Base-by-base conservation (phyloP, 2,113 vertebrate species). In the Colistium nudipinnis region DNA sequence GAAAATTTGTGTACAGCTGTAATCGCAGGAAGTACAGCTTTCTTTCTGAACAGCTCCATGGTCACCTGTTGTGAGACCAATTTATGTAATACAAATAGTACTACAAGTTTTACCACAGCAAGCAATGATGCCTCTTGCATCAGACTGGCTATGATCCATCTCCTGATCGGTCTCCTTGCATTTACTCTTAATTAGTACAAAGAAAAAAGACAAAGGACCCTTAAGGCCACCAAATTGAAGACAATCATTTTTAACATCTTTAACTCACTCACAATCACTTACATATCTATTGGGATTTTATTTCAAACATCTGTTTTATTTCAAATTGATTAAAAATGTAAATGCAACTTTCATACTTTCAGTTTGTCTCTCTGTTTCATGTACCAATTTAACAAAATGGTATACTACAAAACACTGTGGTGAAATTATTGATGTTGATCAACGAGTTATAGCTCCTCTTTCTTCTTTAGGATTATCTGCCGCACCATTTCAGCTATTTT, bases 381-480 rank as follows among this genome's bases (percentile, higher is more conserved):
- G n/a, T n/a, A 27, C 30, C 3, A 25, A 9, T 20, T n/a, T 25
- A 51, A n/a, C n/a, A n/a, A n/a, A n/a, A 24, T 44, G 8, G 24
- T 33, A n/a, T 4, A 7, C 44, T 16, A 31, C 39, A 60, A 39
- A 43, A 24, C 20, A 28, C 20, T 30, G 27, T 44, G 41, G 35
- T 36, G 35, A 36, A 36, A 7, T 36, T 36, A 6, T 36, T 44
- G 13, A n/a, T n/a, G n/a, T n/a, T n/a, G n/a, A 35, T 36, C 13
- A 0, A 20, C 0, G 16, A 17, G 57, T 81, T 91, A 98, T 69
- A 98, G 92, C 80, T 99, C 98, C 39, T 95, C 95, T 82, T 95
- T 96, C 74, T 94, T 96, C 90, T 92, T 95, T 63, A 99, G 73
- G 86, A 99, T 99, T 45, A 99, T 94, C 85, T 96, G 93, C 44